Evolutionary conservation across 2,888 invertebrate genomes (phyloP).

Genomic region (Alviniconcha strummeri): DNA sequence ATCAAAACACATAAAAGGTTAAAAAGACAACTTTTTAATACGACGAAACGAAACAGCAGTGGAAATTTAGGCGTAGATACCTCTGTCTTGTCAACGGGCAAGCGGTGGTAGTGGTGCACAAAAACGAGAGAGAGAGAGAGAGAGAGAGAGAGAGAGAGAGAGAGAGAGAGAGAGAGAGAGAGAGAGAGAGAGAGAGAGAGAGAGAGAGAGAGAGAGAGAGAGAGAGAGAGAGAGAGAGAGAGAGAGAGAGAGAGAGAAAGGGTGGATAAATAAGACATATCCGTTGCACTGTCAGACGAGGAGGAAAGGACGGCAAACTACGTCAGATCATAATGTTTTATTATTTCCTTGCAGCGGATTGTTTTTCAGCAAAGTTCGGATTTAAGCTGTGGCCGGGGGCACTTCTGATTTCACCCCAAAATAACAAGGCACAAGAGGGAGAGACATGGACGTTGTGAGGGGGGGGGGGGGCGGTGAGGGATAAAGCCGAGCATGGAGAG

Average conservation of each 20-base stretch:
- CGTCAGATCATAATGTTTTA: background rate
- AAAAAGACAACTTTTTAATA: no score
- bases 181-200: constrained; percentile 18
- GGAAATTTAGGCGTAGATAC: no score
- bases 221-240: constrained; percentile 22
- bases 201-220: constrained; percentile 23
- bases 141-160: constrained; percentile 18
- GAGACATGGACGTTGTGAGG: constrained; percentile 1
- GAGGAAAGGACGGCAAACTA: background rate
- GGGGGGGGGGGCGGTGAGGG: background rate
- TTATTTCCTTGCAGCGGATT: background rate
- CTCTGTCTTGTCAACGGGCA: no score
- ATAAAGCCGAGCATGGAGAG: background rate
- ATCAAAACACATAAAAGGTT: no score
- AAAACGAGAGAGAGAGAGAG: constrained; percentile 10
- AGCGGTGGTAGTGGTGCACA: no score
- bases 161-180: constrained; percentile 19
- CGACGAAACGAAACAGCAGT: no score
- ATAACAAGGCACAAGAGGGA: background rate
- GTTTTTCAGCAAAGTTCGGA: no score
- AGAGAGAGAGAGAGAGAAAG: constrained; percentile 12
- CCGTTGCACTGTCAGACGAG: background rate
- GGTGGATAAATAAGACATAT: background rate
- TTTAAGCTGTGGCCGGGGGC: no score
- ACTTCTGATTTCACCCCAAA: no score